phyloP scores from a whole-genome alignment of 35 echinoderm and acorn worm species.

The Apostichopus parvimensis region DNA sequence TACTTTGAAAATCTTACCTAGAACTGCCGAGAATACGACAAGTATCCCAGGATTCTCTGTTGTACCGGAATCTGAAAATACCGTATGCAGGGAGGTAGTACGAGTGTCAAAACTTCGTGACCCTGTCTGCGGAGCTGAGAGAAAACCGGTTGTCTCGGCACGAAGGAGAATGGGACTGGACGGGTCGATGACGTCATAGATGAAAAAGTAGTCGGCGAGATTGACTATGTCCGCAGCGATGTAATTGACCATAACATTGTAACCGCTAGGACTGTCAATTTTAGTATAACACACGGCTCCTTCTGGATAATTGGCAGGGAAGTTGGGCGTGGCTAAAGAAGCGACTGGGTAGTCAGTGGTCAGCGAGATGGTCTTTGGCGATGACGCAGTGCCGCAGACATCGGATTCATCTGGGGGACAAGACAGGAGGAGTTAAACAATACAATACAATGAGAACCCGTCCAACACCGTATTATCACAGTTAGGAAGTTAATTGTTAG shows the following conservation, averaged over 20 bases:
- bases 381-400: neutral
- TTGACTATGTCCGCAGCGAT: neutral
- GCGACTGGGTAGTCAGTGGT: constrained; percentile 23
- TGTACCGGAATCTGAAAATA: neutral
- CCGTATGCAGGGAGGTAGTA: neutral
- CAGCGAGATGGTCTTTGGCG: neutral
- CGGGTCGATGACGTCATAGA: neutral
- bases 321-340: neutral
- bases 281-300: neutral
- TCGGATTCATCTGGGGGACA: neutral
- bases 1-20: constrained; percentile 4
- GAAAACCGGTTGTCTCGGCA: neutral
- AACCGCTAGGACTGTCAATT: neutral
- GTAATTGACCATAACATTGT: neutral
- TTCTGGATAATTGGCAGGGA: neutral
- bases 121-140: neutral
- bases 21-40: neutral
- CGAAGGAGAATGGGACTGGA: neutral
- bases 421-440: neutral
- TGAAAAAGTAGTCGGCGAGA: neutral
- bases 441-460: neutral
- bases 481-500: no score
- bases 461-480: no score
- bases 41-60: neutral
- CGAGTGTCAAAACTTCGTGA: neutral